Conservation (phyloP, 2,888 invertebrate species). For the Xylocampa areola region DNA sequence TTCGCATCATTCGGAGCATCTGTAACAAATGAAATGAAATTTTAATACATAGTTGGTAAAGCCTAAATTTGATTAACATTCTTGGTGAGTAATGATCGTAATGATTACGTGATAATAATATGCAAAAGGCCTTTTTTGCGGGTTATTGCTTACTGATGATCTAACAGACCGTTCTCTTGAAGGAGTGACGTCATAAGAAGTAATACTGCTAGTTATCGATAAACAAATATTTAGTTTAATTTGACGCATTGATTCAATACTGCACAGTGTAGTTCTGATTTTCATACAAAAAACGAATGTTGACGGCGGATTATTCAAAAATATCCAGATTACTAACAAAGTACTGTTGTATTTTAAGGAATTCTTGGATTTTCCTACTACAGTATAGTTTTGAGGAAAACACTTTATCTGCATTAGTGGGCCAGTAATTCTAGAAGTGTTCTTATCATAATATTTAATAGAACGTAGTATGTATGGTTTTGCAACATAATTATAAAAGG, state of each 20-base stretch:
- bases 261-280: too few species aligned
- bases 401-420: too few species aligned
- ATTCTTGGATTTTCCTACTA: too few species aligned
- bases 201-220: too few species aligned
- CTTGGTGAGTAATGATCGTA: conserved; percentile 17
- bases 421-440: conserved; percentile 1
- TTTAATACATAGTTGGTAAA: conserved; percentile 19
- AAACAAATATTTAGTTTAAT: too few species aligned
- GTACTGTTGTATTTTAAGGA: too few species aligned
- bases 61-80: conserved; percentile 6
- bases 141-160: conserved; percentile 33
- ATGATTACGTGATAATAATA: conserved; percentile 38
- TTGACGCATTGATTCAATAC: too few species aligned
- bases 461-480: neutral
- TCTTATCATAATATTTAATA: conserved; percentile 3
- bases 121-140: conserved; percentile 39
- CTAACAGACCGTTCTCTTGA: conserved; percentile 25
- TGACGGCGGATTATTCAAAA: too few species aligned
- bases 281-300: too few species aligned
- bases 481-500: neutral
- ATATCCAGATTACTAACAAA: too few species aligned
- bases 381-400: too few species aligned
- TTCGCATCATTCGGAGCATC: conserved; percentile 95
- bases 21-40: conserved; percentile 88
- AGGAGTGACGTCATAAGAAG: conserved; percentile 28